Conservation (phyloP, 2,888 invertebrate genomes). For the Neoitamus cyanurus region DNA sequence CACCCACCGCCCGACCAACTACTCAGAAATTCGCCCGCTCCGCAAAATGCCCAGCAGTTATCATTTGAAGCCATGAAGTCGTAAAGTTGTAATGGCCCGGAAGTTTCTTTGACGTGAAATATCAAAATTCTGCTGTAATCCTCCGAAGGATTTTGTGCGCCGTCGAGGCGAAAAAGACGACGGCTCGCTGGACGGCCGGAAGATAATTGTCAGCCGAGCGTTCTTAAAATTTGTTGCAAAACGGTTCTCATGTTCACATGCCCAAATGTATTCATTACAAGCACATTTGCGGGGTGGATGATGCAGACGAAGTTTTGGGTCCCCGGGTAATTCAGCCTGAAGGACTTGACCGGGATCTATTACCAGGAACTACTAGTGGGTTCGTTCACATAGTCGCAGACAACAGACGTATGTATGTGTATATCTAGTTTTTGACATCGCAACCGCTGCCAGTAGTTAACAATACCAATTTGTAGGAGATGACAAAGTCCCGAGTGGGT, state of each 20-base stretch:
- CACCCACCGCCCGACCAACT: not conserved
- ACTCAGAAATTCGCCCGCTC: not conserved
- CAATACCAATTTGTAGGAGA: no score
- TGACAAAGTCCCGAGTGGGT: no score
- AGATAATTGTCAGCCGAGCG: slow-evolving; percentile 27
- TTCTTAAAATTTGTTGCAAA: slow-evolving; percentile 13
- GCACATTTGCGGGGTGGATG: not conserved
- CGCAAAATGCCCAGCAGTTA: slow-evolving; percentile 29
- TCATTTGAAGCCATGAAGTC: slow-evolving; percentile 40
- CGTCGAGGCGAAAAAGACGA: not conserved
- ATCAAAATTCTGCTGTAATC: slow-evolving; percentile 31
- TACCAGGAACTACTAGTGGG: no score
- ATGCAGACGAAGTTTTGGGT: no score
- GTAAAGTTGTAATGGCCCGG: slow-evolving; percentile 41
- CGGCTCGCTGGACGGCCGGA: not conserved
- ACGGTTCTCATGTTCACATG: slow-evolving; percentile 8
- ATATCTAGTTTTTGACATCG: no score
- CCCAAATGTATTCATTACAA: not conserved
- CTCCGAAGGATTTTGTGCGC: not conserved
- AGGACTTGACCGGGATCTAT: no score
- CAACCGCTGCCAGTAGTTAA: no score
- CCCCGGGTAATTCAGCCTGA: no score
- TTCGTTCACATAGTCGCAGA: no score
- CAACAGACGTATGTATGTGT: no score
- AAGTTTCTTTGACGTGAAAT: slow-evolving; percentile 37